A percentile compares a stretch with the other conserved stretches of the same genome.
These are phyloP conservation scores for Nerophis lumbriciformis DNA, from an alignment of 2,113 vertebrate species.

Conservation along the genomic window DNA sequence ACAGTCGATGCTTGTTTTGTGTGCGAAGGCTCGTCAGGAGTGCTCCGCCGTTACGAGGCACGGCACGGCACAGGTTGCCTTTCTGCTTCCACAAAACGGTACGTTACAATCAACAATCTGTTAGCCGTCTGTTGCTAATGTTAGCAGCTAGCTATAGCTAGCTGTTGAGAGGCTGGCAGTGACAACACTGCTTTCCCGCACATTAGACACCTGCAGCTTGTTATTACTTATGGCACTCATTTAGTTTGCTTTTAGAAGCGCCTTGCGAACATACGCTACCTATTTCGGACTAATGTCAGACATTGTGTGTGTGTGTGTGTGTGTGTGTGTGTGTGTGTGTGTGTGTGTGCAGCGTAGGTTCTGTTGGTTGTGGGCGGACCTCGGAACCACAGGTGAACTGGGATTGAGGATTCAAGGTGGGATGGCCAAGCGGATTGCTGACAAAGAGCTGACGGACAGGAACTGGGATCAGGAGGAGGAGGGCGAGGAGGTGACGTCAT, in stretches of 20 bases:
- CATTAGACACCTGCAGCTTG: too few relatives aligned
- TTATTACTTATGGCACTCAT: too few relatives aligned
- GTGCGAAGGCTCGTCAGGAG: neutral
- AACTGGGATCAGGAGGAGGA: slow-evolving; percentile 99
- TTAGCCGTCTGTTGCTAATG: neutral
- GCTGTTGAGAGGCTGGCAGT: too few relatives aligned
- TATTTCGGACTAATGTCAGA: too few relatives aligned
- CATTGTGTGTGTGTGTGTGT: too few relatives aligned
- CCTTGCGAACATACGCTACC: too few relatives aligned
- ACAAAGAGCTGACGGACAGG: slow-evolving; percentile 92
- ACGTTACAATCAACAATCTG: neutral
- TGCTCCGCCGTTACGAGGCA: neutral
- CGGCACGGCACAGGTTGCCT: neutral
- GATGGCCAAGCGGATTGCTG: slow-evolving; percentile 95
- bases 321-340: too few relatives aligned
- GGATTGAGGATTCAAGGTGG: too few relatives aligned
- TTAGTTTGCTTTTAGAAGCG: too few relatives aligned
- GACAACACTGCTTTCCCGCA: too few relatives aligned
- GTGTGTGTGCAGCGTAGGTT: too few relatives aligned
- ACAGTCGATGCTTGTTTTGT: neutral
- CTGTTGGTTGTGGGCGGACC: too few relatives aligned
- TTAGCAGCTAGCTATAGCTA: neutral
- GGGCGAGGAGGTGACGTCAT: slow-evolving; percentile 83
- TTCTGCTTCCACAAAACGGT: slow-evolving; percentile 34
- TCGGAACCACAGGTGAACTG: neutral